Base-by-base conservation (phyloP, 1,140 invertebrate species). In the Antheraea pernyi region DNA sequence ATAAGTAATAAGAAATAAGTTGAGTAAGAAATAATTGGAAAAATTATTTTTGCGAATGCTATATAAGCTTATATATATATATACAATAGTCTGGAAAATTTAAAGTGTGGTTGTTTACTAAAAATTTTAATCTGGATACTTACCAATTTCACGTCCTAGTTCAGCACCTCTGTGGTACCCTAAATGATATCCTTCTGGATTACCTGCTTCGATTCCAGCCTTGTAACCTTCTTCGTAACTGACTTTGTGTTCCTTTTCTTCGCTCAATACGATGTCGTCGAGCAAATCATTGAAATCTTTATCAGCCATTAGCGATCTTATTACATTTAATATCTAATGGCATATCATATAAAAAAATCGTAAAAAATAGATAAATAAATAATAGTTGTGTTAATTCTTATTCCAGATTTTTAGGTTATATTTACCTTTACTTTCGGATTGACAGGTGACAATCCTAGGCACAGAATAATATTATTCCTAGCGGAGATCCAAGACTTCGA, bases 81-180 rank as follows among this genome's bases (percentile, higher is more conserved):
- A n/a, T n/a, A n/a, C n/a, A n/a, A n/a, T n/a, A n/a, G n/a, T n/a
- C n/a, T n/a, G n/a, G n/a, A n/a, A n/a, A n/a, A n/a, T n/a, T n/a
- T n/a, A n/a, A n/a, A n/a, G 22, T 30, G 4, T 30, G 1, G 22
- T 30, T 30, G n/a, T 30, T 30, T 30, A 30, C 4, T 30, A 4
- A 30, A 30, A 30, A 1, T 30, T 2, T 30, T 30, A 4, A 30
- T 30, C 22, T 30, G 22, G 22, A 16, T 19, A 70, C 37, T 74
- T 82, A 92, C 92, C 95, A 18, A 96, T 72, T 86, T 96, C 95
- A 62, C 93, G 91, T 7, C 95, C 95, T 13, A 96, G 78, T 83
- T 95, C 94, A 19, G 93, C 91, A 7, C 95, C 95, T 80, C 94
- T 92, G 67, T 95, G 94, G 77, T 95, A 95, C 16, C 95, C 95